Base-by-base conservation (phyloP, 2,888 invertebrate genomes). In the Parnassius orleans region DNA sequence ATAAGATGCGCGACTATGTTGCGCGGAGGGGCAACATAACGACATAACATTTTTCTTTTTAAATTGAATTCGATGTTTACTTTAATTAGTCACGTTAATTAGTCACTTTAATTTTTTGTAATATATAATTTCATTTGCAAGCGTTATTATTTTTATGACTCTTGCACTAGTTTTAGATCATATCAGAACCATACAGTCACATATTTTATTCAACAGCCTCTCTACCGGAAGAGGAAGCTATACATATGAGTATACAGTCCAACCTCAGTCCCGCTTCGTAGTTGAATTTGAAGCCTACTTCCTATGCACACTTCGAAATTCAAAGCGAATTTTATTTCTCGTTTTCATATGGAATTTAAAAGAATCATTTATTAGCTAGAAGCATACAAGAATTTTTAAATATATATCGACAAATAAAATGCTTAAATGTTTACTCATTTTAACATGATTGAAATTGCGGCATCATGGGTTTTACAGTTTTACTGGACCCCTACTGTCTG, bases 201-300 rank as follows among this genome's bases (percentile, higher is more conserved):
- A 69, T 72, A 70, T 72, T 72, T 70, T 71, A 72, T 72, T 77
- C 72, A 70, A 68, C 66, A 57, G 56, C 64, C 66, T 70, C 67
- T 66, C 60, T 67, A 53, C 69, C 72, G 75, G 75, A 74, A 75
- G 70, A 66, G 72, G 73, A 74, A 78, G 77, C 75, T 76, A 73
- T 73, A 76, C 75, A 73, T 67, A 72, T 24, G 24, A 3, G 5
- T 24, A 24, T 68, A 72, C 70, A 67, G 67, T 67, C 66, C 70
- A 73, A 72, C 71, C 72, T 73, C 72, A 69, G 69, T 68, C 68
- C 68, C 71, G 72, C 72, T 70, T 68, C 67, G 72, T 63, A 67
- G 69, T 69, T 74, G 72, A 68, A 69, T 75, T 75, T 75, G 76
- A 69, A 73, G 72, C 72, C 72, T 74, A 74, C 77, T 73, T 78